Percentiles rank a stretch among this genome's conserved stretches.
Conservation (phyloP, 2,888 invertebrate species). For the Caenorhabditis japonica region DNA sequence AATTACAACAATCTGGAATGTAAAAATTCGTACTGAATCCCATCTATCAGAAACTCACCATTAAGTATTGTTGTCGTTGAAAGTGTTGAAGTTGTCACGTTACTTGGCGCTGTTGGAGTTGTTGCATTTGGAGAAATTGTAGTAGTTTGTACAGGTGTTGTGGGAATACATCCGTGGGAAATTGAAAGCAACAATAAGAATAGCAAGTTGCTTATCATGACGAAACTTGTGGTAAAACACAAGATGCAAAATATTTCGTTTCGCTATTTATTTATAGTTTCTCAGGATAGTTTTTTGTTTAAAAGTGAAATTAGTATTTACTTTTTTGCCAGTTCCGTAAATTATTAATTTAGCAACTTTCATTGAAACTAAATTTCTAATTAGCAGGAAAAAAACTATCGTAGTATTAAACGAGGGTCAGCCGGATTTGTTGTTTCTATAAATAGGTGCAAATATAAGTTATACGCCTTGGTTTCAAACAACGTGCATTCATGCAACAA, state of each 20-base stretch:
- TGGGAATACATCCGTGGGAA: constrained; percentile 11
- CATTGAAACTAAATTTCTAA: background rate
- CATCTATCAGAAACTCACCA: no score
- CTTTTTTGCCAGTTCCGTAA: no score
- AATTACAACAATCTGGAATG: constrained; percentile 14
- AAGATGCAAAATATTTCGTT: no score
- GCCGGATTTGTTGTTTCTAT: no score
- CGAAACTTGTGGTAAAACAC: no score
- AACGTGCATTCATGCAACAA: constrained; percentile 3
- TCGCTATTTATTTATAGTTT: no score
- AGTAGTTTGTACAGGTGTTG: constrained; percentile 8
- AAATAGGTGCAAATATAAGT: no score
- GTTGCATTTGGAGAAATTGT: constrained; percentile 16
- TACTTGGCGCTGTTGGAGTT: constrained; percentile 1
- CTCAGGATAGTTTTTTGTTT: no score
- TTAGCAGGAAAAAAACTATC: background rate
- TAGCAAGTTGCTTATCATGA: no score
- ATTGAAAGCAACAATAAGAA: background rate
- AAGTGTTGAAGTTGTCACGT: constrained; percentile 2
- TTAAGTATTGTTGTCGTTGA: background rate
- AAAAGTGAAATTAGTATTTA: background rate
- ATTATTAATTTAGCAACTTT: background rate
- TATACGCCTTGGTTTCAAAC: no score
- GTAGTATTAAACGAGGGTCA: no score
- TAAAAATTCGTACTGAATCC: no score